phyloP scores from a whole-genome alignment of 2,888 invertebrate species.

The Lottia scabra region DNA sequence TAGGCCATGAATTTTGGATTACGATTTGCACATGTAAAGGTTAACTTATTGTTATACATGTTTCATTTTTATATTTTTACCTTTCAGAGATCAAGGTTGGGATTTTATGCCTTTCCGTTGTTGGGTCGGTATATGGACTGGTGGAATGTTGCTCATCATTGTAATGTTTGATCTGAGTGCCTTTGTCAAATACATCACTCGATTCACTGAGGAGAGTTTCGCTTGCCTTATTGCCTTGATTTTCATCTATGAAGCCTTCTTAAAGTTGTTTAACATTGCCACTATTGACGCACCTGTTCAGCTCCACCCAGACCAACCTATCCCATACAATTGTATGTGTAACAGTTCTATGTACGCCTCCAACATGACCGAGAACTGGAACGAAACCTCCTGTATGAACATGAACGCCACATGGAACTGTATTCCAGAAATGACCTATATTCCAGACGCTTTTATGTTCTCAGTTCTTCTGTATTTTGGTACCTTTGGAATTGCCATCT shows the following conservation, averaged over 20 bases:
- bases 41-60: too few relatives aligned
- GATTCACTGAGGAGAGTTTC: constrained; percentile 98
- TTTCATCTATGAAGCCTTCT: constrained; percentile 97
- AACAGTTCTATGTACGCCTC: neutral
- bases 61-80: too few relatives aligned
- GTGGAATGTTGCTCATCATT: constrained; percentile 84
- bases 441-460: constrained; percentile 87
- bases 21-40: too few relatives aligned
- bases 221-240: constrained; percentile 97
- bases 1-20: neutral
- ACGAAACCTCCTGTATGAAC: constrained; percentile 31
- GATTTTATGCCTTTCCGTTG: constrained; percentile 94
- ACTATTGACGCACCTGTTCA: constrained; percentile 12
- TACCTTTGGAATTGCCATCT: constrained; percentile 89
- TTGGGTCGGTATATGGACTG: constrained; percentile 97
- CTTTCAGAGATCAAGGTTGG: constrained; percentile 74
- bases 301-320: neutral
- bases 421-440: constrained; percentile 67
- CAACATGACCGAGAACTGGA: constrained; percentile 17
- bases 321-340: neutral
- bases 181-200: constrained; percentile 95
- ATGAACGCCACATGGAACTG: constrained; percentile 65
- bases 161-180: constrained; percentile 96
- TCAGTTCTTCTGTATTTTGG: constrained; percentile 91
- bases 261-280: constrained; percentile 82